Evolutionary conservation across 2,113 vertebrate genomes (phyloP), one percentile per base, ranked within the genome.

Genomic region (cattle (Bos taurus)): DNA sequence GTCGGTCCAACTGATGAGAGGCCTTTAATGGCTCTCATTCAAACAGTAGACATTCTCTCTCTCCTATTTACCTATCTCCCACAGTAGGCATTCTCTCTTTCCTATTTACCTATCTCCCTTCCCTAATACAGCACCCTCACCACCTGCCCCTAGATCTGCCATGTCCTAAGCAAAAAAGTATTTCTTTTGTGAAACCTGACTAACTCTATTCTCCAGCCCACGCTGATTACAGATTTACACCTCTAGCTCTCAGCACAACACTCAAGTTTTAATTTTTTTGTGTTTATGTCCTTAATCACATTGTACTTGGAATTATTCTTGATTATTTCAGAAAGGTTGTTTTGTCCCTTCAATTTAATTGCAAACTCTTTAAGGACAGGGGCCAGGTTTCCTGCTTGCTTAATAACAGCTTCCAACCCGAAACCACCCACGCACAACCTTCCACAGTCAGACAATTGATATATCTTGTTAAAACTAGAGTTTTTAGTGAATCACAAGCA

Each of bases 401-500:
- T 95, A 91, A 64, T 94, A 97, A 90, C 21, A 96, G 62, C 64
- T 95, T 30, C 16, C 23, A 60, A 46, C 64, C 16, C 17, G 30
- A 33, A 97, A 30, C 91, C 9, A 71, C 64, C 91, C 89, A 74
- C 78, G 25, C 17, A 94, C 33, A 94, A 57, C 28, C 4, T 95
- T 67, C 60, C 4, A 80, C 28, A 82, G 62, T 95, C 19, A 97
- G 50, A 89, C 23, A 97, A 92, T 85, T 95, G 80, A 54, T 77
- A 8, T 9, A 93, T 43, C 19, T 88, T 81, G 40, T 94, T 90
- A 46, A 64, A 83, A 87, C n/a, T 85, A 60, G 28, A 74, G 26
- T 83, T 95, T 94, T 86, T 67, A 95, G 43, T 78, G 85, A 96
- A 60, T 92, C 77, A 28, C 3, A 85, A 30, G 40, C 40, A 95